phyloP scores from a whole-genome alignment of 2,113 vertebrate species.

The Triplophysa tibetana region DNA sequence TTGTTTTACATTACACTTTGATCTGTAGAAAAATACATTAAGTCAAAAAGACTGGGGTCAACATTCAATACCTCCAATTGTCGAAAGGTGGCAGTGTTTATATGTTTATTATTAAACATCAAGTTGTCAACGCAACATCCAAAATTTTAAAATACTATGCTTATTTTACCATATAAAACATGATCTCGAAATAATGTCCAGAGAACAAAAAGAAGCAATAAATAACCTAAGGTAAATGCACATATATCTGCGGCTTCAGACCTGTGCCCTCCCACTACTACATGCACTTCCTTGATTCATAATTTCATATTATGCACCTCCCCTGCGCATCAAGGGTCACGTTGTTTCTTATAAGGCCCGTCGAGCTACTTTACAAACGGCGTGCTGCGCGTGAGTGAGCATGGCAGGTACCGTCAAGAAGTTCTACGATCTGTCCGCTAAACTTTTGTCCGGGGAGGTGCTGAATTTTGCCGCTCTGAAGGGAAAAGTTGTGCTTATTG shows the following conservation, averaged over 20 bases:
- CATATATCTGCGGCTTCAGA: too few species aligned
- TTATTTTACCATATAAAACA: too few species aligned
- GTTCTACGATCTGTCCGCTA: slow-evolving; percentile 73
- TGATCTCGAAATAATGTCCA: too few species aligned
- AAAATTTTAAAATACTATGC: too few species aligned
- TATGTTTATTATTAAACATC: neutral
- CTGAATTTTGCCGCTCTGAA: slow-evolving; percentile 75
- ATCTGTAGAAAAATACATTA: too few species aligned
- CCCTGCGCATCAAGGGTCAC: slow-evolving; percentile 4
- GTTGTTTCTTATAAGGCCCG: neutral
- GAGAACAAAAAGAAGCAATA: too few species aligned
- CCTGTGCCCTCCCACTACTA: neutral
- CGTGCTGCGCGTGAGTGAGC: neutral
- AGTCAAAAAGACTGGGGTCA: too few species aligned
- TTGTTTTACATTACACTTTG: too few species aligned
- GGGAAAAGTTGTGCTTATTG: slow-evolving; percentile 87
- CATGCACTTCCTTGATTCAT: neutral
- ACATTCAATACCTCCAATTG: neutral
- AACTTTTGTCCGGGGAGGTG: slow-evolving; percentile 74
- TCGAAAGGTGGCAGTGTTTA: slow-evolving; percentile 12
- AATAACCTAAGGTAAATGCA: too few species aligned
- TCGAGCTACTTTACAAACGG: neutral
- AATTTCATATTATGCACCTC: neutral
- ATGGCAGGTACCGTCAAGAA: slow-evolving; percentile 57
- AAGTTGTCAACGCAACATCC: too few species aligned